These are phyloP conservation scores for Rhizomys pruinosus DNA, from an alignment of 2,113 vertebrate genomes.

Conservation along the genomic window DNA sequence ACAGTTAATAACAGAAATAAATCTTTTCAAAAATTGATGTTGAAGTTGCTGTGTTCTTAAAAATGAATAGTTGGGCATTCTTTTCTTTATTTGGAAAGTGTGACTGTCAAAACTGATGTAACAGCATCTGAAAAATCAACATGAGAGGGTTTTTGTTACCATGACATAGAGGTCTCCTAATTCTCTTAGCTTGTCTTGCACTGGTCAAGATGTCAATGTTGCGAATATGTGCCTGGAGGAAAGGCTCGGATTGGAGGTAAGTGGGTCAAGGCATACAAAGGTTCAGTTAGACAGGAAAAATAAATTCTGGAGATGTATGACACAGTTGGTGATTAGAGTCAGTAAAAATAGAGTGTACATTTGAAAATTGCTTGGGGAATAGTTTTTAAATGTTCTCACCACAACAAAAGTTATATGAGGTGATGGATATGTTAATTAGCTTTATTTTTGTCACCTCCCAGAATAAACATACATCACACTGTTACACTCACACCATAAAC, in stretches of 20 bases:
- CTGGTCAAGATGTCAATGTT: not conserved
- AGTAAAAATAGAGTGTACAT: not conserved
- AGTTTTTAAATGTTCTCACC: not conserved
- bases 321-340: not conserved
- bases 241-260: not conserved
- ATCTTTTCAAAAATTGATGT: too few relatives aligned
- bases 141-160: not conserved
- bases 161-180: not conserved
- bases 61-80: not conserved
- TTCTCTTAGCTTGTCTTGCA: not conserved
- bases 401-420: not conserved
- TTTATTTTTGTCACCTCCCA: not conserved
- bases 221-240: not conserved
- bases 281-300: not conserved
- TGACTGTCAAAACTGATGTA: not conserved
- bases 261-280: not conserved
- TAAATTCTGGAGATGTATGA: not conserved
- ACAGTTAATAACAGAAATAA: too few relatives aligned
- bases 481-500: not conserved
- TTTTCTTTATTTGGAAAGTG: conserved; percentile 42
- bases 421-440: not conserved
- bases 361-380: not conserved
- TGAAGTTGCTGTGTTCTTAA: not conserved
- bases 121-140: conserved; percentile 3
- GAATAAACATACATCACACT: not conserved